These are phyloP conservation scores for Drosophila sechellia DNA, from an alignment of 1,140 invertebrate genomes.

Conservation along the genomic window DNA sequence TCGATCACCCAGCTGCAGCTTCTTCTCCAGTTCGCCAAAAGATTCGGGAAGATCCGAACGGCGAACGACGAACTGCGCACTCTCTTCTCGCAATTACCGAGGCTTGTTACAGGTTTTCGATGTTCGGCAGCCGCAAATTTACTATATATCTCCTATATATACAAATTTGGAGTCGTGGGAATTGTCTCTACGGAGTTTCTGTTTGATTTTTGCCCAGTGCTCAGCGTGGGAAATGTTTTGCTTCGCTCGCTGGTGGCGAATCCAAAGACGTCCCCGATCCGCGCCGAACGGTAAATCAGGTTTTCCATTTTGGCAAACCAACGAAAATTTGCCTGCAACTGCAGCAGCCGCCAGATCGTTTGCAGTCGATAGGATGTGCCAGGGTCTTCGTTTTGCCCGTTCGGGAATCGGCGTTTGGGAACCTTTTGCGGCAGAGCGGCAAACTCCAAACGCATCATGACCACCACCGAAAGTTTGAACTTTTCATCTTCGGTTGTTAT, in stretches of 20 bases:
- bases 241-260: constrained; percentile 13
- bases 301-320: constrained; percentile 63
- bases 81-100: constrained; percentile 73
- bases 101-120: constrained; percentile 74
- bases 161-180: constrained; percentile 83
- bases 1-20: constrained; percentile 8
- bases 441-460: constrained; percentile 43
- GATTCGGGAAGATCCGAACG: constrained; percentile 31
- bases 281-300: constrained; percentile 75
- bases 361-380: constrained; percentile 49
- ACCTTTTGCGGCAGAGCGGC: constrained; percentile 28
- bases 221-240: constrained; percentile 77
- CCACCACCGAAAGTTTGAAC: constrained; percentile 49
- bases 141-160: constrained; percentile 70
- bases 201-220: constrained; percentile 54
- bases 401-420: constrained; percentile 18
- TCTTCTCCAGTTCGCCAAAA: constrained; percentile 32
- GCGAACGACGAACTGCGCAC: constrained; percentile 7
- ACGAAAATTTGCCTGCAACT: constrained; percentile 52
- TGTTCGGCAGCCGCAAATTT: constrained; percentile 53
- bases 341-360: constrained; percentile 41
- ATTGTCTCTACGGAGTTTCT: constrained; percentile 62
- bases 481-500: constrained; percentile 35
- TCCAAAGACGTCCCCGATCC: constrained; percentile 48
- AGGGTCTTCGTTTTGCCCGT: constrained; percentile 39